A percentile compares a stretch with the other conserved stretches of the same genome.
These are phyloP conservation scores for Rotaria magnacalcarata DNA, from an alignment of 2,888 invertebrate genomes.

Conservation along the genomic window DNA sequence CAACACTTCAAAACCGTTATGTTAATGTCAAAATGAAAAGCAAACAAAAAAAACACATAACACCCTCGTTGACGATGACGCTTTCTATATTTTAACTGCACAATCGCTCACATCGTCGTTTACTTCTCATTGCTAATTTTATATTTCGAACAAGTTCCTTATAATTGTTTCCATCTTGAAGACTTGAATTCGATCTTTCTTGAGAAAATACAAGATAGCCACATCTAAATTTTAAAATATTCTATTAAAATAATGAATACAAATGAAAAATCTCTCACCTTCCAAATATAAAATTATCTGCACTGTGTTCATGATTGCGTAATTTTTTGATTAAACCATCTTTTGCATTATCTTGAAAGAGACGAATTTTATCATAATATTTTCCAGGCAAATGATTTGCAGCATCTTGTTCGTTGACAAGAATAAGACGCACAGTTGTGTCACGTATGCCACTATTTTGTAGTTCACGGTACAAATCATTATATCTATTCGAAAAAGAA, in stretches of 20 bases:
- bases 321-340: background rate
- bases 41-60: background rate
- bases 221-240: background rate
- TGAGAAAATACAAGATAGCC: background rate
- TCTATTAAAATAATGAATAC: background rate
- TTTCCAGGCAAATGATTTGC: background rate
- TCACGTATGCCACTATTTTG: background rate
- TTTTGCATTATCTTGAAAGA: background rate
- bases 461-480: background rate
- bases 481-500: background rate
- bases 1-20: no score
- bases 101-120: constrained; percentile 20
- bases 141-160: background rate
- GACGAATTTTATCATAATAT: background rate
- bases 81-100: background rate
- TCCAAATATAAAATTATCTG: constrained; percentile 23
- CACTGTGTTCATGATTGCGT: background rate
- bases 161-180: background rate
- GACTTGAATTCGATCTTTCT: background rate
- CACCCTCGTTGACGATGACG: background rate
- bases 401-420: background rate
- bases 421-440: background rate
- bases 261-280: background rate
- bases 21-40: background rate
- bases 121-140: background rate